These are phyloP conservation scores for Macropus fuliginosus DNA, from an alignment of 2,797 vertebrate species.

Conservation along the genomic window DNA sequence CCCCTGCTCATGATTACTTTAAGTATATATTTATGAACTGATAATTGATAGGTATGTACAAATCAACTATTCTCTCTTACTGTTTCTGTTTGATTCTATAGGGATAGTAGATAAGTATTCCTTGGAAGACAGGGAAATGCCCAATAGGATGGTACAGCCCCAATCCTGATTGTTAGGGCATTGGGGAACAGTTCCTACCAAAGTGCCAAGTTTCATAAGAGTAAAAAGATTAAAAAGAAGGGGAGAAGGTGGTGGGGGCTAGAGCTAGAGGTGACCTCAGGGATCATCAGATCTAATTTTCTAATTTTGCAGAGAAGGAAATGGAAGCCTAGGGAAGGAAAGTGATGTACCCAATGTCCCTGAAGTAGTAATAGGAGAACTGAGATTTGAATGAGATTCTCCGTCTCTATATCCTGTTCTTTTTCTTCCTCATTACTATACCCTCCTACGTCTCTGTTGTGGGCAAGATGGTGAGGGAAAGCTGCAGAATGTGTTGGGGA, in stretches of 20 bases:
- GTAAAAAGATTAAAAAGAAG: neutral
- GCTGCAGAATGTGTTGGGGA: neutral
- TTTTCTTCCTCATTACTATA: neutral
- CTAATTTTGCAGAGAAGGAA: neutral
- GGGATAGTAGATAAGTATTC: constrained; percentile 19
- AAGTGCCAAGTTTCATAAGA: neutral
- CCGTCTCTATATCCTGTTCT: neutral
- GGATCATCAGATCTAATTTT: neutral
- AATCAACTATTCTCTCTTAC: neutral
- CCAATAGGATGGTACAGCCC: constrained; percentile 33
- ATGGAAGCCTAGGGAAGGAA: neutral
- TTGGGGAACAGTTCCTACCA: neutral
- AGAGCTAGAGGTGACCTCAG: neutral
- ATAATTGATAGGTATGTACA: constrained; percentile 41
- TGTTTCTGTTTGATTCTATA: neutral
- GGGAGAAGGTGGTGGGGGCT: neutral
- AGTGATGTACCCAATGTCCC: neutral
- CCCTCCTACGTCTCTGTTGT: neutral
- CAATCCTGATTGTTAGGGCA: neutral
- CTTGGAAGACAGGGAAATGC: constrained; percentile 8
- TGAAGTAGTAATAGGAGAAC: neutral
- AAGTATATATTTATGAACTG: constrained; percentile 33
- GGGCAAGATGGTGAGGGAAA: neutral
- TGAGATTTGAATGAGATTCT: neutral
- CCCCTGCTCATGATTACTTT: constrained; percentile 36